Evolutionary conservation across 2,797 vertebrate species (phyloP), one percentile per base, ranked within the genome.

Genomic region (Anniella stebbinsi): DNA sequence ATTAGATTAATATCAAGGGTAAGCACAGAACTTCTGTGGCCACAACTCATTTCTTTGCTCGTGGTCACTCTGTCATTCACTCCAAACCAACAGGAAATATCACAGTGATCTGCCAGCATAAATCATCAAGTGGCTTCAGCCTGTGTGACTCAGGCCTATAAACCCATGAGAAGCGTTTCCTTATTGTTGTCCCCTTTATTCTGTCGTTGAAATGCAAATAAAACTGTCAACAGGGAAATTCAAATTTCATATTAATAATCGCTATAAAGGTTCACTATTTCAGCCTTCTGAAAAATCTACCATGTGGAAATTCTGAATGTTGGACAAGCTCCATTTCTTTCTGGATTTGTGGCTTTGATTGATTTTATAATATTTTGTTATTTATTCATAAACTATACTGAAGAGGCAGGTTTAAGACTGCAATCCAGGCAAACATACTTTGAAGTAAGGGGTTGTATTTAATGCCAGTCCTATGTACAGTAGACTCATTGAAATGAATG

Each of bases 1-100:
- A 15, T 90, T 90, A 38, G 41, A 75, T 90, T 85, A 92, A 60
- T 66, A 85, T 51, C 2, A 54, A 84, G 33, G 87, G 84, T 90
- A 69, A 66, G 36, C 72, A 88, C 13, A 1, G 69, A 75, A 90
- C 91, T 83, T 73, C 38, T 25, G 57, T 17, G 80, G 77, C 15
- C 48, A 86, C 84, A 80, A 25, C 48, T 93, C 87, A 84, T 75
- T 87, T 91, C 76, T 85, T 88, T 36, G 30, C 3, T 85, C 5
- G 57, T 85, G 84, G 38, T 33, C 84, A 15, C 33, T 57, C 84
- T 84, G 73, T 63, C 87, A 87, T 86, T 85, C 91, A 76, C 28
- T 78, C 84, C 21, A 57, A 80, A 82, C 11, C 3, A 75, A n/a
- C 28, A 94, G 3, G 72, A 80, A 70, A 36, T 84, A 84, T 51